Percentiles rank a stretch among this genome's conserved stretches.
Conservation (phyloP, 1,140 invertebrate species). For the Diabrotica undecimpunctata region DNA sequence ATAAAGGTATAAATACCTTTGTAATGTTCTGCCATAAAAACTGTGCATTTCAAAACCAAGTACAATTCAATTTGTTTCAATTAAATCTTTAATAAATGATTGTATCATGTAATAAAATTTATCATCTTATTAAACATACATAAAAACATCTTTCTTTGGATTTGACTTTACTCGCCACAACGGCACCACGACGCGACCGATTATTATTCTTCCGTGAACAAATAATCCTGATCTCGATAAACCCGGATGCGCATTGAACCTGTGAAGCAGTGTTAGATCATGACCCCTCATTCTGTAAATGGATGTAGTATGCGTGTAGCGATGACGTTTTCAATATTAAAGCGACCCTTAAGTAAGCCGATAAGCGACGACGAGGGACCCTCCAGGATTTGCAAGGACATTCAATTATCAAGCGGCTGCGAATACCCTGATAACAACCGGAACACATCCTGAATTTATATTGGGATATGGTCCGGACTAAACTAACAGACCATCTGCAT, state of each 20-base stretch:
- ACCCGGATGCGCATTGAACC: neutral
- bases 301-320: conserved; percentile 27
- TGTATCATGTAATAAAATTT: too few relatives aligned
- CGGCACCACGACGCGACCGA: too few relatives aligned
- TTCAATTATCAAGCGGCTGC: conserved; percentile 30
- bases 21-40: too few relatives aligned
- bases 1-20: too few relatives aligned
- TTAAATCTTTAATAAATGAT: too few relatives aligned
- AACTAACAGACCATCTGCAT: neutral
- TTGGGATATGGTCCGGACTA: conserved; percentile 17
- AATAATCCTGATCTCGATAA: conserved; percentile 8
- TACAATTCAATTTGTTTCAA: too few relatives aligned
- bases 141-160: too few relatives aligned
- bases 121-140: too few relatives aligned
- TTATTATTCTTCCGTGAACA: neutral
- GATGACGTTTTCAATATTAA: conserved; percentile 33
- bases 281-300: conserved; percentile 21
- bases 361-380: conserved; percentile 26
- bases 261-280: conserved; percentile 11
- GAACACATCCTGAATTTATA: conserved; percentile 33
- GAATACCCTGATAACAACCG: conserved; percentile 29
- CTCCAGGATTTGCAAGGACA: conserved; percentile 28
- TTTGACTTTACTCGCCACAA: too few relatives aligned
- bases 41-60: too few relatives aligned
- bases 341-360: conserved; percentile 24